Percentiles rank a stretch among this genome's conserved stretches.
These are phyloP conservation scores for Phalacrocorax brasilianus DNA, from an alignment of 2,113 vertebrate species.

Conservation along the genomic window DNA sequence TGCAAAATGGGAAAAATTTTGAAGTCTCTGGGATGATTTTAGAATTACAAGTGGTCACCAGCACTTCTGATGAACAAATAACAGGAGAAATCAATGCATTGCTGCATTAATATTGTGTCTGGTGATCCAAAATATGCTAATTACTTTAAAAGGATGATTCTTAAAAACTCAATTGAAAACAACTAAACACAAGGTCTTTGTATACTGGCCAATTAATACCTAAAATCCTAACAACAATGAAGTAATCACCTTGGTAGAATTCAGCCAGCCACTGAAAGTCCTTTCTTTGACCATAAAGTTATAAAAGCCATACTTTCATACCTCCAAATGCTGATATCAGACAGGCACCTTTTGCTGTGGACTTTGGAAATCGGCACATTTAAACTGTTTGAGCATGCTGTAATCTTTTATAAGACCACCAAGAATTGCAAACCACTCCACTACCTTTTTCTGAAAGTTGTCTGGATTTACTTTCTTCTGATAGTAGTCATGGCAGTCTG, in stretches of 20 bases:
- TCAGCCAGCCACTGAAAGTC: not conserved
- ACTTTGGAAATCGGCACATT: not conserved
- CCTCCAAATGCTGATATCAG: not conserved
- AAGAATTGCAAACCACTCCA: not conserved
- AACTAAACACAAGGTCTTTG: not conserved
- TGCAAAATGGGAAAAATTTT: not conserved
- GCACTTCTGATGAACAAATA: not conserved
- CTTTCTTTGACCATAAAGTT: not conserved
- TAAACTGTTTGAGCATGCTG: not conserved
- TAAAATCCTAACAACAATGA: not conserved
- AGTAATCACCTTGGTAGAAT: not conserved
- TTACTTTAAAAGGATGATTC: not conserved
- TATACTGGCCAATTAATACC: not conserved
- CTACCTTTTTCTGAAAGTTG: not conserved
- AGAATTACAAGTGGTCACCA: not conserved
- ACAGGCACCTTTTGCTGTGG: not conserved
- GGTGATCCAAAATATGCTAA: not conserved
- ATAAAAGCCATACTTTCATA: not conserved
- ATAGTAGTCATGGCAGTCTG: not conserved
- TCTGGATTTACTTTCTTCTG: not conserved
- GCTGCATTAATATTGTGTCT: not conserved
- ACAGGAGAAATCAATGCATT: not conserved
- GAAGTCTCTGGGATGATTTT: not conserved
- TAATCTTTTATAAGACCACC: not conserved
- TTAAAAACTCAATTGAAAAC: not conserved